Percentiles rank a stretch among this genome's conserved stretches.
These are phyloP conservation scores for Bos indicus DNA, from an alignment of 2,113 vertebrate genomes.

Conservation along the genomic window DNA sequence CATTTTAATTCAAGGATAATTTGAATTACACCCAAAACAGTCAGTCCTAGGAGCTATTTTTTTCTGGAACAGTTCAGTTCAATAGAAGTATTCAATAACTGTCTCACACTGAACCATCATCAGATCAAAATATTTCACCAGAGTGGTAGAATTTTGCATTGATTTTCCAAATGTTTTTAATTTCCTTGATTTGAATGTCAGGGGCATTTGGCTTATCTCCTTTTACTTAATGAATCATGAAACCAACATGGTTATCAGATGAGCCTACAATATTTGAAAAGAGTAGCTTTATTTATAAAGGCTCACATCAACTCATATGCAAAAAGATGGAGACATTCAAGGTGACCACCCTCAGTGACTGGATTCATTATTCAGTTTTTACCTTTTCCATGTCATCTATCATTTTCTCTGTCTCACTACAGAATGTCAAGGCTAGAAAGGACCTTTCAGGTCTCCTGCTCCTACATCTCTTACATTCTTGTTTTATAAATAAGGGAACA, in stretches of 20 bases:
- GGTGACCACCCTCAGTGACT: background rate
- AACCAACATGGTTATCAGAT: background rate
- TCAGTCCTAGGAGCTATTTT: background rate
- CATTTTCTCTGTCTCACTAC: background rate
- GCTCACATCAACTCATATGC: background rate
- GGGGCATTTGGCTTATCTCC: background rate
- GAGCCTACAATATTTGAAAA: background rate
- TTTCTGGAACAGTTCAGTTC: background rate
- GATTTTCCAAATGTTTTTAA: conserved; percentile 8
- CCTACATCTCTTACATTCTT: background rate
- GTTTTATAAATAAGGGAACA: background rate
- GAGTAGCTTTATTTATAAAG: background rate
- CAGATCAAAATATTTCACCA: background rate
- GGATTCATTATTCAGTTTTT: background rate
- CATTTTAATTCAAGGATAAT: background rate
- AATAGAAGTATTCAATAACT: background rate
- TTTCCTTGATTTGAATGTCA: conserved; percentile 9
- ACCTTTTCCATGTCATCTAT: background rate
- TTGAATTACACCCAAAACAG: background rate
- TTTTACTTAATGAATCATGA: background rate
- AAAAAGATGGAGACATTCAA: background rate
- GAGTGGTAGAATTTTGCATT: background rate
- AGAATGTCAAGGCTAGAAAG: background rate
- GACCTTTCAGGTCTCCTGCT: background rate
- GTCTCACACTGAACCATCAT: background rate